Percentiles rank a stretch among this genome's conserved stretches.
Evolutionary conservation across 2,797 vertebrate species (phyloP).

Genomic region (Falco columbarius): DNA sequence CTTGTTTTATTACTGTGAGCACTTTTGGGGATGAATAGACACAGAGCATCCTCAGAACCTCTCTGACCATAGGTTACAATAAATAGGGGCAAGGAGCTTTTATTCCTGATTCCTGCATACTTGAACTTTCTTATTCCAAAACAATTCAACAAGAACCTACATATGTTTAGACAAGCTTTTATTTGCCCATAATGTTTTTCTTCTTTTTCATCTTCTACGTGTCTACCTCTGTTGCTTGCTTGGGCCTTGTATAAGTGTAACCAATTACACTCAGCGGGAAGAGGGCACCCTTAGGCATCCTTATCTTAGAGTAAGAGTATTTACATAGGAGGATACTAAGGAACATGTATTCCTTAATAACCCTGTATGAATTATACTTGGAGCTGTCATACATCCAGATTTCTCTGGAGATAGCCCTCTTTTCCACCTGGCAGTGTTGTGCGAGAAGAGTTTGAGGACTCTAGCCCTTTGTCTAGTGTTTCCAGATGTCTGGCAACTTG

Average conservation of each 20-base stretch:
- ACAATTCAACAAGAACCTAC: not conserved
- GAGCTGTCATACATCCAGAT: not conserved
- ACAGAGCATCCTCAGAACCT: not conserved
- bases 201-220: constrained; percentile 42
- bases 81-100: not conserved
- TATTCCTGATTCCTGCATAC: not conserved
- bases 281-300: constrained; percentile 45
- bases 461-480: accelerated
- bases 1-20: not conserved
- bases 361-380: not conserved
- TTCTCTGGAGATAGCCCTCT: not conserved
- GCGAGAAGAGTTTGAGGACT: not conserved
- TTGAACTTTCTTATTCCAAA: not conserved
- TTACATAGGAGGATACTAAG: constrained; percentile 12
- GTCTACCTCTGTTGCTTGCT: not conserved
- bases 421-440: not conserved
- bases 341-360: constrained; percentile 40
- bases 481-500: constrained; percentile 3
- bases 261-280: not conserved
- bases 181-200: not conserved
- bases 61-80: not conserved
- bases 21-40: not conserved
- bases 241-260: not conserved
- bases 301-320: constrained; percentile 26
- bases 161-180: constrained; percentile 48